These are phyloP conservation scores for Sebastes itinus DNA, from an alignment of 2,797 vertebrate species.

Conservation along the genomic window DNA sequence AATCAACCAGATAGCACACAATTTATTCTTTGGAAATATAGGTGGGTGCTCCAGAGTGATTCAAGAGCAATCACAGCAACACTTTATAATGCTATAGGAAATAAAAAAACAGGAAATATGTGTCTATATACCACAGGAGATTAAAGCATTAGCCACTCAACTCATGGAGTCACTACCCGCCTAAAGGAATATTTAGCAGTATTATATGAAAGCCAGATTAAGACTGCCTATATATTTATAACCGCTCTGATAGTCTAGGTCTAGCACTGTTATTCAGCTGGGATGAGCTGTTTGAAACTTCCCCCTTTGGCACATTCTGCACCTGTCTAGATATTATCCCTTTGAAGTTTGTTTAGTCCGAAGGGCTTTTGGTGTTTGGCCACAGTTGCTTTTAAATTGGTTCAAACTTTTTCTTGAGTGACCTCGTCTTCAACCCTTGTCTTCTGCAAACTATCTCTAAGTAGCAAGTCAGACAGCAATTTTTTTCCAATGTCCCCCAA, in stretches of 20 bases:
- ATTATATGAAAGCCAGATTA: constrained; percentile 43
- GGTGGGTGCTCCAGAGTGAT: fast-evolving
- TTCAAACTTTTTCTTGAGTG: constrained; percentile 26
- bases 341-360: constrained; percentile 34
- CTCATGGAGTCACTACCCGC: constrained; percentile 20
- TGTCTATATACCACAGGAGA: constrained; percentile 8
- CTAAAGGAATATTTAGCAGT: constrained; percentile 19
- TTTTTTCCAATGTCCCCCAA: background rate
- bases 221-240: constrained; percentile 46
- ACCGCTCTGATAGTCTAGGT: background rate
- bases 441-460: constrained; percentile 6
- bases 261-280: constrained; percentile 9
- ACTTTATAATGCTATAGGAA: background rate
- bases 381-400: constrained; percentile 31
- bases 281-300: constrained; percentile 17
- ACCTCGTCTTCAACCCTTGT: constrained; percentile 25
- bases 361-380: constrained; percentile 29
- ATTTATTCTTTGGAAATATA: background rate
- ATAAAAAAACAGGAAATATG: background rate
- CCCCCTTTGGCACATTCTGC: background rate
- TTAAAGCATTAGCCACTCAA: constrained; percentile 29
- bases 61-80: background rate
- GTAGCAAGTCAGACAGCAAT: background rate
- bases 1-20: background rate
- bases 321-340: constrained; percentile 44